These are phyloP conservation scores for Nixonia krombeini DNA, from an alignment of 1,140 invertebrate species.

Conservation along the genomic window DNA sequence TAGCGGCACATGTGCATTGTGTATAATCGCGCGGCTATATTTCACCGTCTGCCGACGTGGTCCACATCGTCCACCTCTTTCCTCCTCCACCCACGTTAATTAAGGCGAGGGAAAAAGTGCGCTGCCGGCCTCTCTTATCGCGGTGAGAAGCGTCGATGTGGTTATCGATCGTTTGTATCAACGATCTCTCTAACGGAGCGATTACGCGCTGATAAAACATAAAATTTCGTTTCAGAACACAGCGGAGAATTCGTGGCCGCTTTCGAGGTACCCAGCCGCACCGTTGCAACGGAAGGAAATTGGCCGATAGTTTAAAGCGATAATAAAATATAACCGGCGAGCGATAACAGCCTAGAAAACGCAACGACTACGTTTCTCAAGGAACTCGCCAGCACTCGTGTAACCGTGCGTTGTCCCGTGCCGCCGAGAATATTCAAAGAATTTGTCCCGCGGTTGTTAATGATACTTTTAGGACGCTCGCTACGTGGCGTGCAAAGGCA, in stretches of 20 bases:
- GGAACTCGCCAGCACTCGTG: not conserved
- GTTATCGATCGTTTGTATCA: slow-evolving; percentile 41
- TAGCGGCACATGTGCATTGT: slow-evolving; percentile 18
- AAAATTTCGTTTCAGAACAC: slow-evolving; percentile 28
- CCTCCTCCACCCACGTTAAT: slow-evolving; percentile 44
- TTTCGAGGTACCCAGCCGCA: slow-evolving; percentile 44
- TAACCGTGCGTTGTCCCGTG: not conserved
- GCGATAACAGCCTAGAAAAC: slow-evolving; percentile 32
- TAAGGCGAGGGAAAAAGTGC: slow-evolving; percentile 41
- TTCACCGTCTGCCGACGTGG: slow-evolving; percentile 32
- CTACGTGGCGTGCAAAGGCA: too few relatives aligned
- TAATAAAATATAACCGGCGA: slow-evolving; percentile 45
- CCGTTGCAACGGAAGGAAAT: slow-evolving; percentile 21
- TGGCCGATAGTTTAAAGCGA: slow-evolving; percentile 49
- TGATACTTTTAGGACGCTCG: too few relatives aligned
- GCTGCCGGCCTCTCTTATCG: slow-evolving; percentile 26
- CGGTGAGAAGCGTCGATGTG: slow-evolving; percentile 29
- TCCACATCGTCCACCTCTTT: slow-evolving; percentile 34
- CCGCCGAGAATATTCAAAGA: slow-evolving; percentile 18
- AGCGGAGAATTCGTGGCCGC: slow-evolving; percentile 16
- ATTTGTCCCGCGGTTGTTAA: slow-evolving; percentile 35
- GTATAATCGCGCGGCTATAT: slow-evolving; percentile 30
- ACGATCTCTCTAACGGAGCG: slow-evolving; percentile 42
- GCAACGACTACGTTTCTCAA: slow-evolving; percentile 30
- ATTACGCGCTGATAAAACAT: slow-evolving; percentile 45